Conservation (phyloP, 2,113 vertebrate species). For the Corythaixoides concolor region DNA sequence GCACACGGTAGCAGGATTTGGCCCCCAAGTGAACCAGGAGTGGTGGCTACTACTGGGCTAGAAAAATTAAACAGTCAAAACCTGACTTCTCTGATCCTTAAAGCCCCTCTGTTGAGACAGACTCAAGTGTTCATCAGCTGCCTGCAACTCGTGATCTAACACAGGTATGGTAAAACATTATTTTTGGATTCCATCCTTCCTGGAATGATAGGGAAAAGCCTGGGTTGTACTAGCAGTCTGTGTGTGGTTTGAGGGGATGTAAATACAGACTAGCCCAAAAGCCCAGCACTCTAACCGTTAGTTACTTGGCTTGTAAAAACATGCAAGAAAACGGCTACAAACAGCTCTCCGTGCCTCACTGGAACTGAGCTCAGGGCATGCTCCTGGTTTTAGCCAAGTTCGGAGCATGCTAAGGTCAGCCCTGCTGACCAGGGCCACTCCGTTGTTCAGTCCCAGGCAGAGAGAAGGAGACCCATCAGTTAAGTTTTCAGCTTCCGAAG, state of each 20-base stretch:
- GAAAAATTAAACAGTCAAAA: background rate
- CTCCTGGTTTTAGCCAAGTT: background rate
- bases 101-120: background rate
- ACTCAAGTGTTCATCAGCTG: background rate
- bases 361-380: background rate
- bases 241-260: background rate
- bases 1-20: background rate
- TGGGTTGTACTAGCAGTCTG: background rate
- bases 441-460: background rate
- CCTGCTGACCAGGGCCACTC: background rate
- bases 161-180: background rate
- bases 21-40: background rate
- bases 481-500: background rate
- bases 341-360: background rate
- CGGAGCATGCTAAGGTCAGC: background rate
- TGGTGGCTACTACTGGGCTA: background rate
- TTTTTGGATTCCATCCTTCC: background rate
- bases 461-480: rapidly evolving
- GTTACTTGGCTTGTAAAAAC: background rate
- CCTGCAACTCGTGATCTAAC: background rate
- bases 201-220: background rate
- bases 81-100: background rate
- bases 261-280: background rate
- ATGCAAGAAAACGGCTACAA: background rate
- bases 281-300: background rate